phyloP scores from a whole-genome alignment of 1,140 invertebrate genomes.

The Anagrus nilaparvatae region DNA sequence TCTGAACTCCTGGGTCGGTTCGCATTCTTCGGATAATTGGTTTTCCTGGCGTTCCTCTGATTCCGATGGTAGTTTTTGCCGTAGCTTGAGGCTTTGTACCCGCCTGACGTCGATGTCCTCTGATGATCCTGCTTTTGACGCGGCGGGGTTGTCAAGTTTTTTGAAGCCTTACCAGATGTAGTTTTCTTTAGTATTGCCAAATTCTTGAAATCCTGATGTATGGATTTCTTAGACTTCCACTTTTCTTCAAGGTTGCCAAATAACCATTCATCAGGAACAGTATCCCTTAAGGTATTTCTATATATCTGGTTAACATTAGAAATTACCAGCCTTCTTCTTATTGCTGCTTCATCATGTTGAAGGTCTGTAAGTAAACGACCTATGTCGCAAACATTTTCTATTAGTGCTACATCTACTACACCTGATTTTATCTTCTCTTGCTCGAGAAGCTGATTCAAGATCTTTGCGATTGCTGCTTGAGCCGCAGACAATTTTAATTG shows the following conservation, averaged over 20 bases:
- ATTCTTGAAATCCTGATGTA: constrained; percentile 13
- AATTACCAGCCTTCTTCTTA: constrained; percentile 4
- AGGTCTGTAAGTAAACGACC: constrained; percentile 7
- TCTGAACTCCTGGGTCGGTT: neutral
- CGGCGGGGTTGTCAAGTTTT: no score
- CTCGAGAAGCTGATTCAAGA: no score
- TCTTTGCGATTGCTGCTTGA: neutral
- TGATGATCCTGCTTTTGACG: no score
- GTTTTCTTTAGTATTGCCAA: no score
- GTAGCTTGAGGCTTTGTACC: neutral
- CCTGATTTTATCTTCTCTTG: neutral
- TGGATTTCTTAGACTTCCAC: constrained; percentile 10
- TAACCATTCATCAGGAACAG: constrained; percentile 5
- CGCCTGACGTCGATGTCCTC: no score
- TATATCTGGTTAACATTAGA: neutral
- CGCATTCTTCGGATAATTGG: neutral
- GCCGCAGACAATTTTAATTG: constrained; percentile 4
- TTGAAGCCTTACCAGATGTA: neutral
- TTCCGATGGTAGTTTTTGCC: neutral
- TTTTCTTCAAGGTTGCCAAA: constrained; percentile 18
- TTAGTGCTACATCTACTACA: neutral
- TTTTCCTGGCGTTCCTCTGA: neutral
- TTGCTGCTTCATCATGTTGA: constrained; percentile 3
- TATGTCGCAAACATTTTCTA: constrained; percentile 7
- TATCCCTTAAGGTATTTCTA: constrained; percentile 7